Base-by-base conservation (phyloP, 92 coral and sea anemone genomes). In the Nematostella vectensis region DNA sequence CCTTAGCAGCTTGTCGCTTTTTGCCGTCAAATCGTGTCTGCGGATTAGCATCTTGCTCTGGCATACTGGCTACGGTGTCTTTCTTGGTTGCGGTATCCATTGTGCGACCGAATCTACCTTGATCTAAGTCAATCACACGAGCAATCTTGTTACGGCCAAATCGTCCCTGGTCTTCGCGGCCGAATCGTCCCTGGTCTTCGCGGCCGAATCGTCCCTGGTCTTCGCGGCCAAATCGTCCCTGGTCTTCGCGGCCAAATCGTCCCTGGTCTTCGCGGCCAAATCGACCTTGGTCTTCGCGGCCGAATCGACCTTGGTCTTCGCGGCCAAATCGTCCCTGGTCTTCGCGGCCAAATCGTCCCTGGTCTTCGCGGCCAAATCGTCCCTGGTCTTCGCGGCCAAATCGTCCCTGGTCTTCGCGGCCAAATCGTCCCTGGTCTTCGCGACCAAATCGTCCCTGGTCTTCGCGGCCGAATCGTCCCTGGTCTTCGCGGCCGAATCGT, bases 231-330 rank as follows among this genome's bases (percentile, higher is more conserved):
- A 52, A 52, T 3, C 58, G 58, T 11, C 58, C 58, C 33, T 52
- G 58, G 58, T 52, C 58, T 9, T 19, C 18, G 6, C 59, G 57
- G 0, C 80, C 80, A 51, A 65, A 78, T 16, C 83, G 73, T 2
- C 83, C 83, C 37, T 77, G 83, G 50, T 53, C 62, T 61, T 55
- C 51, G 11, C 70, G 50, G 3, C 78, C 79, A 29, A 72, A 72
- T 48, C 80, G 79, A n/a, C 85, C 85, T 65, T 71, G 79, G 16
- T 3, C 31, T 26, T 68, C 55, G 0, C 78, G 47, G 2, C 77
- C 80, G 29, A 74, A 73, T n/a, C 80, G 80, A 15, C 80, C 80
- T 25, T 73, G 80, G 47, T 62, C 69, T 47, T 59, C 76, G 2
- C 72, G 66, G 1, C 79, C 79, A 27, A 72, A 72, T 12, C 79